Base-by-base conservation (phyloP, 2,113 vertebrate genomes). In the Caranx ignobilis region DNA sequence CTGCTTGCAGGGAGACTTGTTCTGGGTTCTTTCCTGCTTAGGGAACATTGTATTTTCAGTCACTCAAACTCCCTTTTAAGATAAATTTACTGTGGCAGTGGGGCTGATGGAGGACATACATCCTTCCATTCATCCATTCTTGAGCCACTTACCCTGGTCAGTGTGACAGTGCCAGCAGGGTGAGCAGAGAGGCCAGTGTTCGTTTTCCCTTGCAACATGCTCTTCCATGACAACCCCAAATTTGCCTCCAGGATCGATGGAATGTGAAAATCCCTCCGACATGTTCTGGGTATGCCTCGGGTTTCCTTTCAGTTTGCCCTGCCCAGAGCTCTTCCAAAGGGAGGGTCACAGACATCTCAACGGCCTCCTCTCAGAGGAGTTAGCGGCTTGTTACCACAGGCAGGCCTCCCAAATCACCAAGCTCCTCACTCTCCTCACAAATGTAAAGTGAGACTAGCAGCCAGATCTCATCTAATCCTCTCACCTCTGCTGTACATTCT, bases 281-380 rank as follows among this genome's bases (percentile, higher is more conserved):
- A 47, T 78, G 54, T 76, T 78, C 71, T 63, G 57, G 62, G 74
- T 83, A 70, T 82, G 72, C 71, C 77, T 21, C 18, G 79, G 68
- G 75, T 81, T 85, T 81, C 68, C 86, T 75, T 59, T 21, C 71
- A 80, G 61, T 75, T 32, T 75, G 66, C 79, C 59, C 65, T 77
- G 43, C 48, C 65, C 60, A 59, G 64, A 71, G 32, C 16, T 48
- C 62, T 75, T 86, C 80, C 80, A 85, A 61, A 71, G 56, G 45
- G 83, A 87, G 68, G 10, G 43, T 77, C 74, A 31, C 70, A 77
- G 71, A 81, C 65, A 64, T 77, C 64, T 84, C 65, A 52, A 47
- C 74, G 18, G 21, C 39, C 48, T 77, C 31, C 41, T 75, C 79
- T 64, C 19, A 60, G 37, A 55, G 48, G 50, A 77, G n/a, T 61